Percentiles rank a stretch among this genome's conserved stretches.
These are phyloP conservation scores for Pegoplata infirma DNA, from an alignment of 2,888 invertebrate species.

Conservation along the genomic window DNA sequence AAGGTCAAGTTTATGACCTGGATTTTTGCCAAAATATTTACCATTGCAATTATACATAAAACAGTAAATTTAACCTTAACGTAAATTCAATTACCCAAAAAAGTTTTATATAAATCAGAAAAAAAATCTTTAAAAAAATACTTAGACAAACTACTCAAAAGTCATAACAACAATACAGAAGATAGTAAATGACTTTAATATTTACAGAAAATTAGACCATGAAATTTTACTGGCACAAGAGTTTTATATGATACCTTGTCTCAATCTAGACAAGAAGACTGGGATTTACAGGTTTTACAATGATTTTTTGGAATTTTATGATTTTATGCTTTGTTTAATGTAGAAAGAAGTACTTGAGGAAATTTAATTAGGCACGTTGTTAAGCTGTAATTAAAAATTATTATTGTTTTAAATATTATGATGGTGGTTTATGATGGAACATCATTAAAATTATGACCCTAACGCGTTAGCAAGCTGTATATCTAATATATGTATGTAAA, in stretches of 20 bases:
- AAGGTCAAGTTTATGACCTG: slow-evolving; percentile 62
- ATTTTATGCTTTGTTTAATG: not conserved
- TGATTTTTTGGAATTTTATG: not conserved
- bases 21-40: slow-evolving; percentile 53
- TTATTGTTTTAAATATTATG: slow-evolving; percentile 20
- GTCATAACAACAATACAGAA: not conserved
- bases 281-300: not conserved
- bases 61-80: not conserved
- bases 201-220: slow-evolving; percentile 41
- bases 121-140: not conserved
- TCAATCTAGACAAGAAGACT: not conserved
- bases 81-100: slow-evolving; percentile 12
- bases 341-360: slow-evolving; percentile 30
- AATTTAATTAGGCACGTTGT: slow-evolving; percentile 53
- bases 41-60: not conserved
- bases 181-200: slow-evolving; percentile 29
- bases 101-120: not conserved
- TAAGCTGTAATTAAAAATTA: slow-evolving; percentile 55
- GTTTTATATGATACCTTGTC: slow-evolving; percentile 7
- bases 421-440: slow-evolving; percentile 14
- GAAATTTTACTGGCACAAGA: slow-evolving; percentile 16
- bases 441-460: slow-evolving; percentile 41
- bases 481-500: too few species aligned
- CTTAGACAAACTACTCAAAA: not conserved
- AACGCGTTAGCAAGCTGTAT: not conserved